Conservation (phyloP, 1,140 invertebrate species). For the Ridgeia piscesae region DNA sequence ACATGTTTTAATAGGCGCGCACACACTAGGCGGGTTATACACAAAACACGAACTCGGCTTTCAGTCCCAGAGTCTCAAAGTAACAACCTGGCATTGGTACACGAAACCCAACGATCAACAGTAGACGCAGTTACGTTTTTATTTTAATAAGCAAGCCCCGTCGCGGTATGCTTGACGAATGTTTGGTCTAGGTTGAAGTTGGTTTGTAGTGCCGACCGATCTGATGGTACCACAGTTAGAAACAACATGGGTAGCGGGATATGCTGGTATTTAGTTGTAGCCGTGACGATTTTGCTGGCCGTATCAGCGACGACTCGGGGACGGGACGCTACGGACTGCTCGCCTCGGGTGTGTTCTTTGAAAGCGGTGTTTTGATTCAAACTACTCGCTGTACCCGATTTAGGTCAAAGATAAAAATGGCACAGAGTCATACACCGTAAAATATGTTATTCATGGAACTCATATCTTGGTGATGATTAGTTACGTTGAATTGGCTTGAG, state of each 20-base stretch:
- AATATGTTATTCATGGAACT: no score
- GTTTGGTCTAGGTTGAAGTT: not conserved
- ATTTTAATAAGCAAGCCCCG: not conserved
- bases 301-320: not conserved
- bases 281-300: not conserved
- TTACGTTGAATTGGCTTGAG: no score
- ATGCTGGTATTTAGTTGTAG: not conserved
- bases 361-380: not conserved
- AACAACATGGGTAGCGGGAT: not conserved
- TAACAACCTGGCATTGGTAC: no score
- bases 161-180: not conserved
- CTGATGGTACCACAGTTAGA: not conserved
- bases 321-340: not conserved
- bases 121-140: not conserved
- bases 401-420: not conserved
- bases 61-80: no score
- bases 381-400: not conserved
- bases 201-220: not conserved
- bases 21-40: no score
- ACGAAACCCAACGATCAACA: no score
- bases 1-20: no score
- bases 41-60: no score
- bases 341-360: not conserved
- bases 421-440: no score
- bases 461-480: no score